Evolutionary conservation across 92 coral and sea anemone genomes (phyloP).

Genomic region (Scolanthus callimorphus): DNA sequence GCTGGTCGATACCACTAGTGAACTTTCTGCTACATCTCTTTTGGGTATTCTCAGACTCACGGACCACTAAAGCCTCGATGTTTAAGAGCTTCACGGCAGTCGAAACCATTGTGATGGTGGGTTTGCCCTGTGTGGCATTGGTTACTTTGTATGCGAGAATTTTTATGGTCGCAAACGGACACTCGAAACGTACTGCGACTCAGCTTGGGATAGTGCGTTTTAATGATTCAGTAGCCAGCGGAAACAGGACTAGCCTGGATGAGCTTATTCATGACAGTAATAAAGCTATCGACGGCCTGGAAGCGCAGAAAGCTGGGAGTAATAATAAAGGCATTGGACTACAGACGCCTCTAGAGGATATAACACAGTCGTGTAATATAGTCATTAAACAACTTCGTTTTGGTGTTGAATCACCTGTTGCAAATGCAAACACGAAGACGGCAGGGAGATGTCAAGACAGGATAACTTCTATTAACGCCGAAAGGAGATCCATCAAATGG

Average conservation of each 20-base stretch:
- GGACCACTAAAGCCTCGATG: slow-evolving; percentile 8
- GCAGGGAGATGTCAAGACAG: too few species aligned
- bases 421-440: too few species aligned
- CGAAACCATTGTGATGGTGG: slow-evolving; percentile 25
- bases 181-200: neutral
- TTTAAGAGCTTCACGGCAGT: slow-evolving; percentile 29
- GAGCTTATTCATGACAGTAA: too few species aligned
- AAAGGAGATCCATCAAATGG: too few species aligned
- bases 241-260: neutral
- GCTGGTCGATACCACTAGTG: slow-evolving; percentile 37
- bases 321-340: too few species aligned
- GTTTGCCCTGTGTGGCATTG: slow-evolving; percentile 14
- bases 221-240: neutral
- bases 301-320: too few species aligned
- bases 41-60: slow-evolving; percentile 41
- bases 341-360: too few species aligned
- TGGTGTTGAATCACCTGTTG: too few species aligned
- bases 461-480: too few species aligned
- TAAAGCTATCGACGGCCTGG: too few species aligned
- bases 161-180: slow-evolving; percentile 6
- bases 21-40: slow-evolving; percentile 34
- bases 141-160: slow-evolving; percentile 6
- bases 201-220: slow-evolving; percentile 5
- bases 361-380: too few species aligned
- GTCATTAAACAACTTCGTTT: too few species aligned